Evolutionary conservation across 2,113 vertebrate species (phyloP).

Genomic region (Cephalopholis sonnerati): DNA sequence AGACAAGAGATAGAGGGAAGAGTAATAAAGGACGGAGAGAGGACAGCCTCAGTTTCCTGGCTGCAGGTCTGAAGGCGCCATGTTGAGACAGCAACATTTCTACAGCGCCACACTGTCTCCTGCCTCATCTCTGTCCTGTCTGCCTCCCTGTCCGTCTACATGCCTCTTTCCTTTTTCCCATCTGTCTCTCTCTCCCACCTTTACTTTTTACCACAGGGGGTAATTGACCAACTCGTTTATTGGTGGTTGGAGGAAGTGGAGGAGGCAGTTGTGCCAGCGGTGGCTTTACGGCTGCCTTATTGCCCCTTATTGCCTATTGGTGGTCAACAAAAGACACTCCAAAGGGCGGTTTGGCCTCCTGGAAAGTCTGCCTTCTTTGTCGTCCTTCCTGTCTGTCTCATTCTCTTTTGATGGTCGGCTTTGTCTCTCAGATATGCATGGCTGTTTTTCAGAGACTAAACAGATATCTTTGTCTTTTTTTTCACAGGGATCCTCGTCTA

Average conservation of each 20-base stretch:
- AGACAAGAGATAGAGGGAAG: neutral
- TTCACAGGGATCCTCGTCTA: neutral
- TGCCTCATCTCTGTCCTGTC: constrained; percentile 34
- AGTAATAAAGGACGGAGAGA: constrained; percentile 30
- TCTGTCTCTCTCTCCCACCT: constrained; percentile 46
- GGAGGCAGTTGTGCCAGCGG: constrained; percentile 41
- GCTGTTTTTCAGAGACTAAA: neutral
- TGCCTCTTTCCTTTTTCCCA: constrained; percentile 10
- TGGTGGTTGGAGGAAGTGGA: constrained; percentile 67
- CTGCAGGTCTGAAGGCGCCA: constrained; percentile 60
- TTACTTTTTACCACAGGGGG: constrained; percentile 55
- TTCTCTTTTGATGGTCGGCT: constrained; percentile 10
- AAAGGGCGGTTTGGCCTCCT: constrained; percentile 52
- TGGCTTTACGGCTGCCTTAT: constrained; percentile 68
- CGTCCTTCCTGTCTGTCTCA: constrained; percentile 50
- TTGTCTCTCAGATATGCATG: neutral
- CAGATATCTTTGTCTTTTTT: neutral
- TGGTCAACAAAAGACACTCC: constrained; percentile 70
- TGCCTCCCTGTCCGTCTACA: constrained; percentile 26
- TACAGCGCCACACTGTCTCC: constrained; percentile 58
- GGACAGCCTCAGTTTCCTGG: constrained; percentile 9
- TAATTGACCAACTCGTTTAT: constrained; percentile 70
- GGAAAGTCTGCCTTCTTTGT: constrained; percentile 39
- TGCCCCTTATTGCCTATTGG: constrained; percentile 66
- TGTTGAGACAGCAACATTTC: constrained; percentile 59